Conservation (phyloP, 2,888 invertebrate genomes). For the Papilio elwesi region DNA sequence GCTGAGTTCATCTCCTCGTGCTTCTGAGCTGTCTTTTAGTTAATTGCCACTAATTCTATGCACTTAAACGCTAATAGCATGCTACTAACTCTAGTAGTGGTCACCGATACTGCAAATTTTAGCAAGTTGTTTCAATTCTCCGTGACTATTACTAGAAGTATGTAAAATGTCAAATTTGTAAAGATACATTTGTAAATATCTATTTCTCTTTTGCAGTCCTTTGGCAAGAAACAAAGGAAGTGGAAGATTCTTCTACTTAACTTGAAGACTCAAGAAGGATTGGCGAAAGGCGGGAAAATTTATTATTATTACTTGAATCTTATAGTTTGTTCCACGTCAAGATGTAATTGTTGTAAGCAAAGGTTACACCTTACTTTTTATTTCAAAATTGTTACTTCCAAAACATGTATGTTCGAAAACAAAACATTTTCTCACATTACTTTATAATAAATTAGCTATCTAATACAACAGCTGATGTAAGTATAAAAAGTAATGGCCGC, state of each 20-base stretch:
- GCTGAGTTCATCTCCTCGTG: conserved; percentile 3
- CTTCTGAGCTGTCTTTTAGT: conserved; percentile 20
- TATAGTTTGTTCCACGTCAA: neutral
- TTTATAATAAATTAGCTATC: too few relatives aligned
- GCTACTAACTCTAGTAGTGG: neutral
- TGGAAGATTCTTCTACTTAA: conserved; percentile 61
- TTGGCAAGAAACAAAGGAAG: conserved; percentile 29
- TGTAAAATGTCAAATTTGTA: neutral
- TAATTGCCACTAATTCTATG: conserved; percentile 25
- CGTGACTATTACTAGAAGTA: conserved; percentile 9
- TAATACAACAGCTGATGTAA: too few relatives aligned
- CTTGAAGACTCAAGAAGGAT: conserved; percentile 48
- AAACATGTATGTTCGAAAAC: too few relatives aligned
- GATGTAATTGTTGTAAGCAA: too few relatives aligned
- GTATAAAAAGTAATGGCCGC: too few relatives aligned
- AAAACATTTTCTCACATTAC: too few relatives aligned
- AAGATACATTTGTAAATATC: conserved; percentile 16
- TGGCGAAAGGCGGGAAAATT: conserved; percentile 18
- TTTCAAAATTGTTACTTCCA: too few relatives aligned
- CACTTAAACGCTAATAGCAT: conserved; percentile 23
- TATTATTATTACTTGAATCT: conserved; percentile 7
- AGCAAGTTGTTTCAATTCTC: neutral
- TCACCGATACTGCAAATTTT: neutral
- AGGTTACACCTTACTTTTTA: too few relatives aligned
- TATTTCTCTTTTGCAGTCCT: conserved; percentile 37